Evolutionary conservation across 2,113 vertebrate genomes (phyloP), one percentile per base, ranked within the genome.

Genomic region (Notarius lentiginosus): DNA sequence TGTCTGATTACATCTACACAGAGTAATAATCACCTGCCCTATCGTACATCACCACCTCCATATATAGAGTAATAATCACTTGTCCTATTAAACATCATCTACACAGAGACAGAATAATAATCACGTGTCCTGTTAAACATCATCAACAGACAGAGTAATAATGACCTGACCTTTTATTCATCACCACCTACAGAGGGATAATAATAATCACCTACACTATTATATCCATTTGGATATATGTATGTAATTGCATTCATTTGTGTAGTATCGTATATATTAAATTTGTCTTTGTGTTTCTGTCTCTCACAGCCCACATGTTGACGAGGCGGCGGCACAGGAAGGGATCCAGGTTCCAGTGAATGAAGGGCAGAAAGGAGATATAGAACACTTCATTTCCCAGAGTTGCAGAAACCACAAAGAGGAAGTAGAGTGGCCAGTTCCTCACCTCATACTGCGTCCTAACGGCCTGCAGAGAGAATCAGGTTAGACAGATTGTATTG

Each of bases 351-450:
- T 95, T 99, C 98, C 98, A 99, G 90, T 97, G 96, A 20, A 94
- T 96, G 92, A 95, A 96, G 0, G 98, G 98, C 84, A 99, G 95
- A 77, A 97, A 97, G 15, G 97, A 97, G 94, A 99, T 99, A 92
- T 98, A 99, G 93, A 98, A 99, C 34, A 97, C 85, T 90, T 99
- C 98, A 87, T 97, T 95, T 0, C 98, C 98, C 91, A 99, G 90
- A 76, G 95, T 93, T 0, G 98, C 95, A 0, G 97, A 98, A 60
- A 97, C 90, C 93, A 94, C 94, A 95, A 99, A 99, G 51, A 99
- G 93, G 91, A 96, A 95, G 92, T 99, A 96, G 91, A 97, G 94
- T 73, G 95, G 95, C 90, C 95, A 93, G 92, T 98, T 99, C 94
- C 94, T 97, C 92, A 99, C 97, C 68, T 96, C 30, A 5, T 97